Percentiles rank a stretch among this genome's conserved stretches.
Evolutionary conservation across 2,797 vertebrate genomes (phyloP).

Genomic region (Mormyrops attenuatus): DNA sequence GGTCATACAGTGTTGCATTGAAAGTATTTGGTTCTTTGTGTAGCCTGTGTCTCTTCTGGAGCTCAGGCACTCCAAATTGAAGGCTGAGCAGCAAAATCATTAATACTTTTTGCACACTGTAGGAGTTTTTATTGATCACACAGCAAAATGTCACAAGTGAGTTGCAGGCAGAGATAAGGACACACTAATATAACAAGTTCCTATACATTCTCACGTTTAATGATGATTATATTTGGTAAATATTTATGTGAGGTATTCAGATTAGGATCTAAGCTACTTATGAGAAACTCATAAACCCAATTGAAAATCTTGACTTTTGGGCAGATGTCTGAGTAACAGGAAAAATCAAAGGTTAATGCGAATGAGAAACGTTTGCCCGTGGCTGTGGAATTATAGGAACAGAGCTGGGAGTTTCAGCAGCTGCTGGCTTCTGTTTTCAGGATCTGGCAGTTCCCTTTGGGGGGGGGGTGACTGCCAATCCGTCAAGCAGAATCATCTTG

Average conservation of each 20-base stretch:
- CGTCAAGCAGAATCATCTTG: constrained; percentile 28
- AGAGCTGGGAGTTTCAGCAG: constrained; percentile 42
- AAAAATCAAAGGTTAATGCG: not conserved
- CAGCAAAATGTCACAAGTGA: not conserved
- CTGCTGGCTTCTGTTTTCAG: constrained; percentile 50
- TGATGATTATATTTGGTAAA: not conserved
- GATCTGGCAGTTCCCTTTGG: constrained; percentile 18
- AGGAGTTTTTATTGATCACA: not conserved
- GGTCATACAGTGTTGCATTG: not conserved
- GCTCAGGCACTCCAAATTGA: not conserved
- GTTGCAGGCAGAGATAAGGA: not conserved
- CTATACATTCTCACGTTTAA: not conserved
- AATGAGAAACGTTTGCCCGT: constrained; percentile 22
- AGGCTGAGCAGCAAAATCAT: not conserved
- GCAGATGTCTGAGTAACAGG: constrained; percentile 15
- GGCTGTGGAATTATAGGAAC: constrained; percentile 48
- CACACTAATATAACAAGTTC: not conserved
- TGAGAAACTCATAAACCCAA: not conserved
- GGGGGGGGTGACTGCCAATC: not conserved
- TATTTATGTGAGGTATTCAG: not conserved
- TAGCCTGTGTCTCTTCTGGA: not conserved
- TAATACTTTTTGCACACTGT: not conserved
- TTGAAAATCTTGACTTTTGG: not conserved
- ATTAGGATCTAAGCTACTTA: not conserved
- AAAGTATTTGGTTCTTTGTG: not conserved